Evolutionary conservation across 2,797 vertebrate species (phyloP), one percentile per base, ranked within the genome.

Genomic region (Pagetopsis macropterus): DNA sequence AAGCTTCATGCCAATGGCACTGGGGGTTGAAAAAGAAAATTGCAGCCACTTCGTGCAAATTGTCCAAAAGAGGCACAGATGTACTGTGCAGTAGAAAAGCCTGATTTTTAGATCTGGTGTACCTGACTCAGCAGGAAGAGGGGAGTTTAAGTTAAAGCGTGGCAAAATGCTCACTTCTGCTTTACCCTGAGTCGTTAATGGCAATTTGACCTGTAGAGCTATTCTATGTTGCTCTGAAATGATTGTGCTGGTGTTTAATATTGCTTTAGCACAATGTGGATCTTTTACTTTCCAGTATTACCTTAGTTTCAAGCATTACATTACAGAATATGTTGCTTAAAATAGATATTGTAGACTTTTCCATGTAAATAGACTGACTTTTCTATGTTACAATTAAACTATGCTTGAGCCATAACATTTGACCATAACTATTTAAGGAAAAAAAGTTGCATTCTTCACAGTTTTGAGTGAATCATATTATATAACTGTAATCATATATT

Each of bases 231-330:
- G 41, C 49, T 55, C 12, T 23, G 21, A 14, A 58, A 8, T 16
- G 17, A 50, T 37, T 37, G 21, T 45, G 40, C 16, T 9, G 23
- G 0, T 37, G 15, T 21, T 15, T 11, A n/a, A 52, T 19, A 41
- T 14, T 60, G 4, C 19, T 27, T 13, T 14, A 51, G 40, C 27
- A 40, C n/a, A 75, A n/a, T 31, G 44, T 60, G 31, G 33, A 3
- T 27, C 14, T 54, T 37, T 68, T 51, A 62, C 21, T 67, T 45
- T 63, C 1, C 40, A 67, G 15, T 62, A 56, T 51, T 15, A 45
- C 37, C 37, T 51, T 15, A 45, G 55, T 56, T 51, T 2, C 2
- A 55, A 31, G 33, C 31, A n/a, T 40, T 19, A 41, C 27, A 58
- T 7, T 41, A 11, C 21, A 40, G 5, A 57, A 8, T 16, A 12